Conservation (phyloP, 2,888 invertebrate species). For the Platycnemis pennipes region DNA sequence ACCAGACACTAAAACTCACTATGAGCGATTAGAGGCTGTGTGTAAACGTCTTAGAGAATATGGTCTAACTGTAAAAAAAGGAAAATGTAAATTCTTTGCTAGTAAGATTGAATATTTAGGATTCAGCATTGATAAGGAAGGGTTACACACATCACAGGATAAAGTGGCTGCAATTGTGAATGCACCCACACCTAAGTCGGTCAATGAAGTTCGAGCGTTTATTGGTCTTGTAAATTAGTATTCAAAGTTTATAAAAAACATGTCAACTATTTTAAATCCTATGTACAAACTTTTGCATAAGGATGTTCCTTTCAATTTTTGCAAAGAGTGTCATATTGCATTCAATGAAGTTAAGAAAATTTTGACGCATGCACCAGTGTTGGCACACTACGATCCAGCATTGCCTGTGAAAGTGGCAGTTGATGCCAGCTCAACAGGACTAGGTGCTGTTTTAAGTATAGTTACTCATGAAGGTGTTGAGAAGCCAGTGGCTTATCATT, state of each 20-base stretch:
- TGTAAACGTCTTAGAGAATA: background rate
- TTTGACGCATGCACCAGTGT: background rate
- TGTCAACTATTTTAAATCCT: background rate
- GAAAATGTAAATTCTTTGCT: background rate
- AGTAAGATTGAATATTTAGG: background rate
- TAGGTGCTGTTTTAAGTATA: background rate
- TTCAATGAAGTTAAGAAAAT: background rate
- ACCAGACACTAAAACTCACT: background rate
- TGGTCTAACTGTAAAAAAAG: background rate
- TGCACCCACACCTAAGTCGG: background rate
- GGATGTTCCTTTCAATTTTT: background rate
- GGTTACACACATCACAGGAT: background rate
- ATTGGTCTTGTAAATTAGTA: background rate
- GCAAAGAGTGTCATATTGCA: background rate
- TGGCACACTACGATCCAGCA: background rate
- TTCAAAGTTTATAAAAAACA: conserved; percentile 1
- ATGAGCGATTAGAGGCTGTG: background rate
- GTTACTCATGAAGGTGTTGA: background rate
- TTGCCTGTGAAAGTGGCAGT: background rate
- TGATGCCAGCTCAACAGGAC: background rate
- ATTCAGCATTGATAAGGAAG: background rate
- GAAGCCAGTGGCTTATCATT: background rate
- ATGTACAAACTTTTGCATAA: background rate
- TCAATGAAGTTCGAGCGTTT: background rate
- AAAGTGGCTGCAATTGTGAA: background rate